phyloP scores from a whole-genome alignment of 2,797 vertebrate genomes.

The Pachyuromys duprasi region DNA sequence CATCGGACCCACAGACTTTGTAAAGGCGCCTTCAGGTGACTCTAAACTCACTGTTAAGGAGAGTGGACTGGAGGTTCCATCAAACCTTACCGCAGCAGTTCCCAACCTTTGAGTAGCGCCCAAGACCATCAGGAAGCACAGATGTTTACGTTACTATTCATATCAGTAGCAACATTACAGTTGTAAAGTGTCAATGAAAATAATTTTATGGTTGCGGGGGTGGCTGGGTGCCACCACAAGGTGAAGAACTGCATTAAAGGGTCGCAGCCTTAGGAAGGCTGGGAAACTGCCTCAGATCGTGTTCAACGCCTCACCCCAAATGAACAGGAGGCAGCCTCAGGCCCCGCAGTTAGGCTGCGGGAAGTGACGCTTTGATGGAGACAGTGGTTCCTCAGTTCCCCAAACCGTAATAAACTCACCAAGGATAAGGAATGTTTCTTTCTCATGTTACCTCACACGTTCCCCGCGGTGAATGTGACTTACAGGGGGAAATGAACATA shows the following conservation, averaged over 20 bases:
- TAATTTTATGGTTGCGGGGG: background rate
- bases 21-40: background rate
- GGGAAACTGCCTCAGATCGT: background rate
- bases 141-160: background rate
- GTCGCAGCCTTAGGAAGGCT: background rate
- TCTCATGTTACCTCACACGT: background rate
- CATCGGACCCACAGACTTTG: background rate
- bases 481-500: background rate
- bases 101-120: background rate
- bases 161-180: background rate
- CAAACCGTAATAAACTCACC: background rate
- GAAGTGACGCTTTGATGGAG: background rate
- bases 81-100: background rate
- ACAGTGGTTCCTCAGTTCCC: background rate
- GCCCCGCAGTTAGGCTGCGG: background rate
- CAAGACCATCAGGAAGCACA: background rate
- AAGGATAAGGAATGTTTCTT: background rate
- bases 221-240: background rate
- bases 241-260: background rate
- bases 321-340: background rate
- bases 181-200: background rate
- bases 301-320: background rate
- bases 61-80: background rate
- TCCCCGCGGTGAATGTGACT: background rate
- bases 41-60: background rate